phyloP scores from a whole-genome alignment of 2,113 vertebrate species.

The Glaucidium brasilianum region DNA sequence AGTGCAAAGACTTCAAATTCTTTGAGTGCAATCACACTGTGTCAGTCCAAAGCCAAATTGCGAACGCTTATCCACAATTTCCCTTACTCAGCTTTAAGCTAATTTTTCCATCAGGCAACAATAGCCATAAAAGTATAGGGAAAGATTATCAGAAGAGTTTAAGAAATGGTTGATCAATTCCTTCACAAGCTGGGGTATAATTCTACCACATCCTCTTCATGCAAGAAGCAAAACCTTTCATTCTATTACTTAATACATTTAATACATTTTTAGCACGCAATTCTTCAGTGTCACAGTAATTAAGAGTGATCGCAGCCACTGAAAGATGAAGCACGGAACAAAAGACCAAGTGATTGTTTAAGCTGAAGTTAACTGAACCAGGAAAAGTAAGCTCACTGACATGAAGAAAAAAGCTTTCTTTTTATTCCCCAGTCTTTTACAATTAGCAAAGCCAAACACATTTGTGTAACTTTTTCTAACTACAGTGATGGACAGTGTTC shows the following conservation, averaged over 20 bases:
- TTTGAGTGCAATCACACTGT: constrained; percentile 35
- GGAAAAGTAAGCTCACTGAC: neutral
- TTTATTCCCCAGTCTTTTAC: neutral
- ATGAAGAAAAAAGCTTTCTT: neutral
- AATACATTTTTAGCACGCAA: neutral
- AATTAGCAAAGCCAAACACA: neutral
- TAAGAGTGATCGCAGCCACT: neutral
- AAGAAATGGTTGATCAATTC: neutral
- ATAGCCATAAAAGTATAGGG: neutral
- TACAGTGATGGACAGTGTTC: neutral
- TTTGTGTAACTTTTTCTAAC: neutral
- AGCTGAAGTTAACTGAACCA: constrained; percentile 29
- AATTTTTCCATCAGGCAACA: constrained; percentile 47
- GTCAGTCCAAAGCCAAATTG: constrained; percentile 62
- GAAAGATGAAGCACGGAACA: neutral
- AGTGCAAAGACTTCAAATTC: constrained; percentile 60
- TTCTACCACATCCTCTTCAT: neutral
- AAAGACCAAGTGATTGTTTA: constrained; percentile 26
- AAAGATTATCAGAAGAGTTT: neutral
- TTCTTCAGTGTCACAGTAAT: constrained; percentile 19
- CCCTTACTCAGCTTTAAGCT: constrained; percentile 57
- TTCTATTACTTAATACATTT: neutral
- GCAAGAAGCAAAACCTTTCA: neutral
- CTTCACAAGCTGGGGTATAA: neutral
- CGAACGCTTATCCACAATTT: constrained; percentile 48